phyloP scores from a whole-genome alignment of 2,113 vertebrate species.

The Bujurquina vittata region DNA sequence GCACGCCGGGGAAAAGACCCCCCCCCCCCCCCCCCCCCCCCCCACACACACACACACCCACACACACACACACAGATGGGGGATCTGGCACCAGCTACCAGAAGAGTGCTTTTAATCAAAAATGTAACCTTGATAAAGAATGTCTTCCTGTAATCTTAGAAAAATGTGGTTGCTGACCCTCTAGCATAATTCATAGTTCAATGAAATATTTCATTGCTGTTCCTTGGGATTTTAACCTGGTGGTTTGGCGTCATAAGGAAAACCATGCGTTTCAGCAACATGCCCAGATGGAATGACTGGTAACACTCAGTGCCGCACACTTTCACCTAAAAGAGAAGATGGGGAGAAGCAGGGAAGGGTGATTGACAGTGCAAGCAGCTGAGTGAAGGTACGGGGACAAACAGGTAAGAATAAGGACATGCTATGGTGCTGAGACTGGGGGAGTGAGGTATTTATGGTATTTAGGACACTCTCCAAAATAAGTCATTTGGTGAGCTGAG shows the following conservation, averaged over 20 bases:
- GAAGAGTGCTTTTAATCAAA: background rate
- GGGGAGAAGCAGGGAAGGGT: background rate
- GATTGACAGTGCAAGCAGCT: background rate
- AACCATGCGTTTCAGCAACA: constrained; percentile 88
- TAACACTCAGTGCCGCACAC: constrained; percentile 79
- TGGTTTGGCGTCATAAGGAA: constrained; percentile 91
- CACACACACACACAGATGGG: no score
- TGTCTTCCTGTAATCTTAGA: background rate
- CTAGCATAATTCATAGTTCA: background rate
- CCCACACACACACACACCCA: no score
- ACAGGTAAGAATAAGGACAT: background rate
- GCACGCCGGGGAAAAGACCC: no score
- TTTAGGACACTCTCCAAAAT: background rate
- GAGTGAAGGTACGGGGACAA: constrained; percentile 7
- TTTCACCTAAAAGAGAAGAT: constrained; percentile 69
- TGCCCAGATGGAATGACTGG: constrained; percentile 80
- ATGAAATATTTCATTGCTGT: background rate
- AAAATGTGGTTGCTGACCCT: background rate
- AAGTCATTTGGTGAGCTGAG: rapidly evolving
- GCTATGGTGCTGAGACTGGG: background rate
- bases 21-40: no score
- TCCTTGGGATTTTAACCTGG: constrained; percentile 82
- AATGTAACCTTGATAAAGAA: background rate
- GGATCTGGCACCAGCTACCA: background rate
- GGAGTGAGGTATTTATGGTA: background rate